These are phyloP conservation scores for Eulemur rubriventer DNA, from an alignment of 2,797 vertebrate genomes.

Conservation along the genomic window DNA sequence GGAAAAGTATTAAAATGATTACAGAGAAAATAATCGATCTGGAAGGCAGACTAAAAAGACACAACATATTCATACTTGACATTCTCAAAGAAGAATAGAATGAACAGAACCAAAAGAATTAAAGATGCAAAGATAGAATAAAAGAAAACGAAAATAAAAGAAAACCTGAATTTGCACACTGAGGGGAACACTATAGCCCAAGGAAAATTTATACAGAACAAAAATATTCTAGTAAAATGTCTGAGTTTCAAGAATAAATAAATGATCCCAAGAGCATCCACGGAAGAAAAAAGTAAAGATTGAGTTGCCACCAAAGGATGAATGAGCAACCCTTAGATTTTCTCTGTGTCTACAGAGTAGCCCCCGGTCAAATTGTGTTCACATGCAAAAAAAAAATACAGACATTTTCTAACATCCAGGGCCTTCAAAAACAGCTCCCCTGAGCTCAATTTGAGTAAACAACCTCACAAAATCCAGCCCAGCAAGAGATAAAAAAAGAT, in stretches of 20 bases:
- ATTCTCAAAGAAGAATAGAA: neutral
- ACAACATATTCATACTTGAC: accelerated
- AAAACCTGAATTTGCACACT: neutral
- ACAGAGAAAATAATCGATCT: neutral
- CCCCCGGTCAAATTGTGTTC: neutral
- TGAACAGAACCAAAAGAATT: neutral
- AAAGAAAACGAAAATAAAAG: neutral
- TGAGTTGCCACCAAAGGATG: neutral
- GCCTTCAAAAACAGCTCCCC: accelerated
- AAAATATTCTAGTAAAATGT: neutral
- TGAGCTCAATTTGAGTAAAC: neutral
- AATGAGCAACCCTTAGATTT: neutral
- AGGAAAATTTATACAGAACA: neutral
- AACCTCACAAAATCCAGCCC: neutral
- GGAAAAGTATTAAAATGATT: neutral
- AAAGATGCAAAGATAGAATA: neutral
- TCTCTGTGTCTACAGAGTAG: neutral
- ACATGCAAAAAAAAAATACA: neutral
- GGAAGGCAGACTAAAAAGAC: neutral
- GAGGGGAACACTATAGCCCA: neutral
- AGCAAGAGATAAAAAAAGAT: neutral
- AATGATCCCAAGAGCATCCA: neutral
- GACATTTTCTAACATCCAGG: neutral
- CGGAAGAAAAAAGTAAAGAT: neutral
- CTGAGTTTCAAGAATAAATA: neutral